Conservation (phyloP, 1,140 invertebrate species). For the Acromyrmex charruanus region DNA sequence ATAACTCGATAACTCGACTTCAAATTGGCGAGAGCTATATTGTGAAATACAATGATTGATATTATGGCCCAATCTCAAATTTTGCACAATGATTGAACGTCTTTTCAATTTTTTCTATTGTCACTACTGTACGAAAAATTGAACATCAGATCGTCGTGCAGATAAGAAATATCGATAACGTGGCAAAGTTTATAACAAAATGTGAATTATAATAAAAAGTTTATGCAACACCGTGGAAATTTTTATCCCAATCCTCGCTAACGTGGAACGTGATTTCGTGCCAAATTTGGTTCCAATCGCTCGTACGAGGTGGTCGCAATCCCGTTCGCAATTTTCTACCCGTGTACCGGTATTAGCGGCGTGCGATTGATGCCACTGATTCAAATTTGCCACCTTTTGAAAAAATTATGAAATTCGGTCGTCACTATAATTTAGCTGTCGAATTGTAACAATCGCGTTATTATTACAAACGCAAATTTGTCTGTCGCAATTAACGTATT, state of each 20-base stretch:
- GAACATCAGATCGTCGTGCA: not conserved
- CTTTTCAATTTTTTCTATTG: not conserved
- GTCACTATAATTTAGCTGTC: conserved; percentile 53
- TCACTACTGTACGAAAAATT: not conserved
- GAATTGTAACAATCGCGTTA: conserved; percentile 46
- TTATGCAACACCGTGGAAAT: conserved; percentile 58
- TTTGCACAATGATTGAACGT: not conserved
- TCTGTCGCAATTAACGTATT: not conserved
- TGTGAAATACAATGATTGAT: not conserved
- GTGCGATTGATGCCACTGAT: conserved; percentile 72
- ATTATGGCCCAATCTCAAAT: conserved; percentile 13
- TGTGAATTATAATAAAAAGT: conserved; percentile 57
- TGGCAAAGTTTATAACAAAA: not conserved
- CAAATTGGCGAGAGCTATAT: not conserved
- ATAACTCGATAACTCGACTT: conserved; percentile 22
- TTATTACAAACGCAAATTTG: conserved; percentile 61
- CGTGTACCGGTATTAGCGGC: conserved; percentile 68
- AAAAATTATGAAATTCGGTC: conserved; percentile 70
- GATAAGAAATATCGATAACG: conserved; percentile 7
- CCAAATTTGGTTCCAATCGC: conserved; percentile 76
- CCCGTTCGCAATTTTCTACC: conserved; percentile 71
- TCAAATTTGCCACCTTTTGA: conserved; percentile 72
- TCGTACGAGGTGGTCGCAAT: conserved; percentile 67
- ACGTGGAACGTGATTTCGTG: conserved; percentile 74
- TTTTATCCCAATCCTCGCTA: conserved; percentile 67